A percentile compares a stretch with the other conserved stretches of the same genome.
Evolutionary conservation across 2,113 vertebrate species (phyloP).

Genomic region (Cynocephalus volans): DNA sequence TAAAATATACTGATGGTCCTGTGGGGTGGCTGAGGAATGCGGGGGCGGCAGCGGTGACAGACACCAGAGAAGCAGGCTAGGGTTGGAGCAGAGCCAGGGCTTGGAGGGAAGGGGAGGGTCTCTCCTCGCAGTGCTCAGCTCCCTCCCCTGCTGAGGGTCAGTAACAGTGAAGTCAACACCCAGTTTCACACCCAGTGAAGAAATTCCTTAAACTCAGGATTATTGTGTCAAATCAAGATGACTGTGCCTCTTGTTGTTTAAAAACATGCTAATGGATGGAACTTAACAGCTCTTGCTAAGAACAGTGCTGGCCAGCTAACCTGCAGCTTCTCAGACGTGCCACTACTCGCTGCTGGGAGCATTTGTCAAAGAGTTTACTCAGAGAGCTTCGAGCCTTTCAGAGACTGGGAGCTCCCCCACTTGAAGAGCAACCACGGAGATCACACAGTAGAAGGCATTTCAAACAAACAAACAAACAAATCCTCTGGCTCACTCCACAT

Average conservation of each 20-base stretch:
- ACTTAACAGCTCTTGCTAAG: constrained; percentile 29
- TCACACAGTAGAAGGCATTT: not conserved
- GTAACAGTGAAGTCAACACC: not conserved
- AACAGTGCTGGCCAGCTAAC: not conserved
- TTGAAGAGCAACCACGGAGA: not conserved
- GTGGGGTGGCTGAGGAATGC: not conserved
- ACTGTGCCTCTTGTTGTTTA: not conserved
- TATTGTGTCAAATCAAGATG: constrained; percentile 22
- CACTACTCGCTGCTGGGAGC: not conserved
- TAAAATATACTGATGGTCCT: accelerated
- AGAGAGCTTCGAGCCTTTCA: not conserved
- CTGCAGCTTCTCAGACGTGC: not conserved
- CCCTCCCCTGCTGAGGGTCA: not conserved
- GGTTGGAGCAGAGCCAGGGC: not conserved
- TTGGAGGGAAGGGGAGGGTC: not conserved
- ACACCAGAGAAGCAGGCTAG: accelerated
- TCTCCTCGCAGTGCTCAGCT: not conserved
- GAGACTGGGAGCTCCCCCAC: not conserved
- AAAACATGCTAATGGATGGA: constrained; percentile 40
- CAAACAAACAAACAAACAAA: not conserved
- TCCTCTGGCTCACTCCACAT: not conserved
- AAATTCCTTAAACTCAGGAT: constrained; percentile 59
- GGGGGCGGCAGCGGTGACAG: accelerated
- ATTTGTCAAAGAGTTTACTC: constrained; percentile 27
- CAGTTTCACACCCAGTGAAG: constrained; percentile 3